Evolutionary conservation across 2,888 invertebrate species (phyloP), one percentile per base, ranked within the genome.

Genomic region (Dastarcus helophoroides): DNA sequence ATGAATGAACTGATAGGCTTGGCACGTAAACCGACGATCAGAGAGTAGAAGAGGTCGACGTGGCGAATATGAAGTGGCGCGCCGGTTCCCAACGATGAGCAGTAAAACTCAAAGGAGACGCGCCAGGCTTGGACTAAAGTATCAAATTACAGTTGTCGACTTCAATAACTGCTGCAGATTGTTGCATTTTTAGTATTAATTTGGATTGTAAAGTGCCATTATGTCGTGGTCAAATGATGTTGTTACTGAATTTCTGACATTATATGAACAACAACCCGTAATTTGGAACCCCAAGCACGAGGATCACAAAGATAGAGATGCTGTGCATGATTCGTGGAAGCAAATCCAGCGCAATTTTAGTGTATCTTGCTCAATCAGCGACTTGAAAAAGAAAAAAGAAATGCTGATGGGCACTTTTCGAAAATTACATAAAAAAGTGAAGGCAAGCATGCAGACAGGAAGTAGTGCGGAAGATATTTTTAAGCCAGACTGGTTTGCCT

Each of bases 321-420:
- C 6, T 9, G 24, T 23, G 6, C 24, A 23, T 10, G 24, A 23
- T 23, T 8, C 24, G 6, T 23, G 24, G 24, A 23, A 6, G 10
- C 24, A 10, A 23, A 23, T 23, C 6, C 6, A 23, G 9, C 5
- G 6, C 6, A 23, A 23, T 6, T 23, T n/a, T n/a, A n/a, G n/a
- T n/a, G n/a, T n/a, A n/a, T n/a, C n/a, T n/a, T n/a, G n/a, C n/a
- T n/a, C n/a, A n/a, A n/a, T n/a, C n/a, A n/a, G n/a, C n/a, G n/a
- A n/a, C n/a, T n/a, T n/a, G n/a, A 9, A 10, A 23, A 26, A 26
- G 10, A 26, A 26, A 26, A 26, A 14, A 26, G 26, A 26, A 14
- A 26, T 14, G 7, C 14, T 26, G 14, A 26, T 26, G 14, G 26
- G 14, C 11, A 26, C 26, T 14, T 26, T 8, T 10, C 11, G 8